Evolutionary conservation across 2,797 vertebrate genomes (phyloP).

Genomic region (Margarornis squamiger): DNA sequence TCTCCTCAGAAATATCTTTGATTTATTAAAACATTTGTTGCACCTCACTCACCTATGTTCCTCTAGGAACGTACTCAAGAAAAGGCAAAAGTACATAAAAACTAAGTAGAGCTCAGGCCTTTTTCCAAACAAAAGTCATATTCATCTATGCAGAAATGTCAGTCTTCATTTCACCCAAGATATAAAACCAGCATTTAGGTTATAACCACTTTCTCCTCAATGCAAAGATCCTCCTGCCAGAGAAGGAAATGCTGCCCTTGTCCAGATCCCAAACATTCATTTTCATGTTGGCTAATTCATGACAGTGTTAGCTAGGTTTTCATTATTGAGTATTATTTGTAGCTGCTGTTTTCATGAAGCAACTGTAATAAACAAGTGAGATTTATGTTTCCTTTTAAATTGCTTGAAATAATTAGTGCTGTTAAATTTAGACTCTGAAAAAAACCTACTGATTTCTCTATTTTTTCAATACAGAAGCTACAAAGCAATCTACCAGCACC

Average conservation of each 20-base stretch:
- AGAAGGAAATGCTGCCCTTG: background rate
- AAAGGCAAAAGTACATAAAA: background rate
- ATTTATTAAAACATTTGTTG: background rate
- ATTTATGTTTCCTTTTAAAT: slow-evolving; percentile 22
- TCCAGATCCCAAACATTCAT: background rate
- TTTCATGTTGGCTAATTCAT: background rate
- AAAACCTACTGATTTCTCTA: background rate
- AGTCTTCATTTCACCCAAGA: background rate
- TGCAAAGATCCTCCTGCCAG: background rate
- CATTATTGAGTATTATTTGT: slow-evolving; percentile 24
- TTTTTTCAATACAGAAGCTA: background rate
- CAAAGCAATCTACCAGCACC: background rate
- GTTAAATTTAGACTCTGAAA: slow-evolving; percentile 41
- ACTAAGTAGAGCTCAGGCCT: background rate
- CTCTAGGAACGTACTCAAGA: background rate
- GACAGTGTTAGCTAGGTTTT: slow-evolving; percentile 1
- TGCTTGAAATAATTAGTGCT: background rate
- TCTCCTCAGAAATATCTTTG: background rate
- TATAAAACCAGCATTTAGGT: background rate
- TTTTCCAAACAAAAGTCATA: background rate
- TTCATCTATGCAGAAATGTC: background rate
- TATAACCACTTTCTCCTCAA: background rate
- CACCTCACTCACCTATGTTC: background rate
- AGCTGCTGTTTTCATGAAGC: slow-evolving; percentile 32
- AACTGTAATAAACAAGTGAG: slow-evolving; percentile 29